Evolutionary conservation across 2,797 vertebrate species (phyloP).

Genomic region (Hoplostethus atlanticus): DNA sequence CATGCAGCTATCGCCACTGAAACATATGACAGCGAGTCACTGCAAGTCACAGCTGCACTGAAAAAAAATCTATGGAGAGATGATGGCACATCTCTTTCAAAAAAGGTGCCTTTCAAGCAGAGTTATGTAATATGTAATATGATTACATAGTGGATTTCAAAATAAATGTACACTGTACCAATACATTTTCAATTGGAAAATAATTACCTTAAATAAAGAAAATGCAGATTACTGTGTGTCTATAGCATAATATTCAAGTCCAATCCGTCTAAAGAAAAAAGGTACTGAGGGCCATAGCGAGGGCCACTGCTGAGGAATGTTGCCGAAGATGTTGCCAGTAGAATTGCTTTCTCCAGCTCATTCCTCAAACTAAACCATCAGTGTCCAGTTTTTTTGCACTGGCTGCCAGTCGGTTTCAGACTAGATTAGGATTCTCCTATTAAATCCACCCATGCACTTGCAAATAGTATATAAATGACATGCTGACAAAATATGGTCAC

Average conservation of each 20-base stretch:
- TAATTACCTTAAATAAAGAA: not conserved
- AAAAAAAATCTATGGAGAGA: slow-evolving; percentile 6
- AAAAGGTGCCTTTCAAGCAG: not conserved
- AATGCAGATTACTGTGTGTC: not conserved
- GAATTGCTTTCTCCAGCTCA: too few species aligned
- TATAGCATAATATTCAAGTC: not conserved
- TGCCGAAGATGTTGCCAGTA: too few species aligned
- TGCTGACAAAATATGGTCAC: too few species aligned
- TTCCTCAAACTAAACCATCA: too few species aligned
- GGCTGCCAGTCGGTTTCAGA: too few species aligned
- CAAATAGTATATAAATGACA: too few species aligned
- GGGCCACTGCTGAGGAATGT: too few species aligned
- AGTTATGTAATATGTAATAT: slow-evolving; percentile 4
- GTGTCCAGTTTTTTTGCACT: too few species aligned
- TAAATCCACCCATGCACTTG: too few species aligned
- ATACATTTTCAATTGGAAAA: not conserved
- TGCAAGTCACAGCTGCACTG: slow-evolving; percentile 8
- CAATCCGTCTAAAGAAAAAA: too few species aligned
- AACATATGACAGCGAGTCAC: not conserved
- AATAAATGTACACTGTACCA: not conserved
- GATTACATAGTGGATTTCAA: not conserved
- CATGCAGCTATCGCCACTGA: not conserved
- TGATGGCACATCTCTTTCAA: slow-evolving; percentile 7
- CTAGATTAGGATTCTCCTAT: too few species aligned
- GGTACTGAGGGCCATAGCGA: too few species aligned